phyloP scores from a whole-genome alignment of 2,113 vertebrate species.

The Zingel zingel region DNA sequence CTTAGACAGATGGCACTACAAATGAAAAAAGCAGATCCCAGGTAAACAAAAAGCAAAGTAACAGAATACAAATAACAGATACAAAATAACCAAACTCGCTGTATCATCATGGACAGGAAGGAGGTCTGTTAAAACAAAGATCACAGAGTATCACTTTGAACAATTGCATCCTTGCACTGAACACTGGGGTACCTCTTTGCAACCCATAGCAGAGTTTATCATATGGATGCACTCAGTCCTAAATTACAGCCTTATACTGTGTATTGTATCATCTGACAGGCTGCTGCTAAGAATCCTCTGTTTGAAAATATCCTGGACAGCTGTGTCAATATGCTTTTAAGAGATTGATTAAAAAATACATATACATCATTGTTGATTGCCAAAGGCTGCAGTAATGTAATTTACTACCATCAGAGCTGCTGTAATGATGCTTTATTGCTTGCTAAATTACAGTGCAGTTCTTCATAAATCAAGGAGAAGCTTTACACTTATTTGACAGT shows the following conservation, averaged over 20 bases:
- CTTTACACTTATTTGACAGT: conserved; percentile 8
- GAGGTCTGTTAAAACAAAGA: not conserved
- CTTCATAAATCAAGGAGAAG: not conserved
- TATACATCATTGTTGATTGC: conserved; percentile 28
- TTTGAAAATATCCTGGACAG: conserved; percentile 41
- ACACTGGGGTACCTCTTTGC: not conserved
- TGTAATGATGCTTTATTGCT: conserved; percentile 24
- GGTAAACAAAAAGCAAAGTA: conserved; percentile 19
- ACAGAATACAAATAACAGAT: not conserved
- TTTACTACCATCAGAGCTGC: conserved; percentile 22
- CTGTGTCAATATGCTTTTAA: conserved; percentile 45
- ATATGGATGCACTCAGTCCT: not conserved
- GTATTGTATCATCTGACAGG: conserved; percentile 16
- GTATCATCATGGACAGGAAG: not conserved
- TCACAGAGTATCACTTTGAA: conserved; percentile 14
- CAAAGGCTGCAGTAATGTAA: conserved; percentile 18
- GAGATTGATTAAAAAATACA: conserved; percentile 37
- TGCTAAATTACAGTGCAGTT: not conserved
- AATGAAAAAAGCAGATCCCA: not conserved
- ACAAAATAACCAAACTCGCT: not conserved
- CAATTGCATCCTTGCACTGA: not conserved
- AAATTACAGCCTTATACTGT: not conserved
- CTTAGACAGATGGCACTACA: not conserved
- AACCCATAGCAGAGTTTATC: conserved; percentile 15
- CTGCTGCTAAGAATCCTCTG: conserved; percentile 18